phyloP scores from a whole-genome alignment of 1,140 invertebrate genomes.

The Colletes gigas region DNA sequence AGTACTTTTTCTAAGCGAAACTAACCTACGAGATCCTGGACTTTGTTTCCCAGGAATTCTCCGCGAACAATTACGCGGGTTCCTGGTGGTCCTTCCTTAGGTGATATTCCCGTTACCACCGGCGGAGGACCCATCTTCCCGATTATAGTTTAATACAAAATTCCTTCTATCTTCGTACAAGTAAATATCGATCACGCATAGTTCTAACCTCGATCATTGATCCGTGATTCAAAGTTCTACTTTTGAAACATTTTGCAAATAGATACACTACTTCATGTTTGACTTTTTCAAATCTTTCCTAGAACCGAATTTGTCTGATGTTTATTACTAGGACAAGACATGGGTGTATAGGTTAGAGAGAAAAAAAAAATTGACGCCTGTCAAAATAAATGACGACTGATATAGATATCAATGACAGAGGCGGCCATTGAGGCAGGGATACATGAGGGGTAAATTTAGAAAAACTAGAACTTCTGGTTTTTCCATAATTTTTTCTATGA shows the following conservation, averaged over 20 bases:
- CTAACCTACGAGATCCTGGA: constrained; percentile 93
- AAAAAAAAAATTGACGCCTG: not conserved
- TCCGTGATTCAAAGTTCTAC: not conserved
- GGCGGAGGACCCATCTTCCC: constrained; percentile 87
- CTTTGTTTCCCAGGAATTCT: constrained; percentile 94
- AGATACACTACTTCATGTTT: not conserved
- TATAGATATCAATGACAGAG: constrained; percentile 13
- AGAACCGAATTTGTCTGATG: too few species aligned
- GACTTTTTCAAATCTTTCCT: not conserved
- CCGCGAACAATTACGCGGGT: constrained; percentile 97
- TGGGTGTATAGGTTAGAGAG: not conserved
- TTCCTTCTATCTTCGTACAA: not conserved
- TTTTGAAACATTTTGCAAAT: not conserved
- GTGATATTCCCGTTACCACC: constrained; percentile 97
- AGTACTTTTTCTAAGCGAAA: not conserved
- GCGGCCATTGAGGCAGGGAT: not conserved
- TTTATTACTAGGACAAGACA: not conserved
- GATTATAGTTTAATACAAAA: constrained; percentile 29
- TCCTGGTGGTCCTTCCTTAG: constrained; percentile 98
- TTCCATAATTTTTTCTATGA: too few species aligned
- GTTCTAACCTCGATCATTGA: constrained; percentile 3
- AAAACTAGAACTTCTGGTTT: not conserved
- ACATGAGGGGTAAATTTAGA: not conserved
- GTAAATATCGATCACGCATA: constrained; percentile 13
- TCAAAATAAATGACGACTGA: not conserved